Conservation (phyloP, 1,140 invertebrate species). For the Reticulitermes speratus region DNA sequence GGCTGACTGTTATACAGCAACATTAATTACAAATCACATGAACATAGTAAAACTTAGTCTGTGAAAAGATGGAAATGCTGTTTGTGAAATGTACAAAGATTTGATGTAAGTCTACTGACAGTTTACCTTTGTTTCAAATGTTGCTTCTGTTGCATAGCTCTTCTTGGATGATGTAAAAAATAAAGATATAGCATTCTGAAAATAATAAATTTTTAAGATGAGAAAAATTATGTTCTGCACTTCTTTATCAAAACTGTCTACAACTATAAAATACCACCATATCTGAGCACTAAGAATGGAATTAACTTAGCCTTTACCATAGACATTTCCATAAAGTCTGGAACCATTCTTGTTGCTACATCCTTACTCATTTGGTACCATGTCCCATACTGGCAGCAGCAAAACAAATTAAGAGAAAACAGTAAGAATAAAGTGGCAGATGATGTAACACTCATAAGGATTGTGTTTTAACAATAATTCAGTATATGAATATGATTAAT, state of each 20-base stretch:
- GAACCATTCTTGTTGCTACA: slow-evolving; percentile 34
- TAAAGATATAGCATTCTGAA: slow-evolving; percentile 36
- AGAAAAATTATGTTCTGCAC: neutral
- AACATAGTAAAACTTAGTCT: no score
- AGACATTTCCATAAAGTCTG: slow-evolving; percentile 37
- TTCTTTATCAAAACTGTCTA: neutral
- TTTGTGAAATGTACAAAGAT: no score
- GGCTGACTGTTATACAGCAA: no score
- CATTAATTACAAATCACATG: no score
- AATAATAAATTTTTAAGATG: neutral
- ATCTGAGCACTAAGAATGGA: neutral
- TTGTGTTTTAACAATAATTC: neutral
- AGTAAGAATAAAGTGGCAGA: neutral
- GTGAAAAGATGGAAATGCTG: no score
- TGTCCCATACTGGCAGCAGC: slow-evolving; percentile 34
- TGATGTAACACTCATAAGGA: neutral
- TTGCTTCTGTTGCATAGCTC: slow-evolving; percentile 43
- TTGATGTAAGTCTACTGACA: no score
- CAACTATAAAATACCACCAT: neutral
- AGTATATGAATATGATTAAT: neutral
- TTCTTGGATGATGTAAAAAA: slow-evolving; percentile 36
- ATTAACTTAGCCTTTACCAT: slow-evolving; percentile 33
- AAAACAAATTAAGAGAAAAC: neutral
- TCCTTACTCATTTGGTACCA: slow-evolving; percentile 37
- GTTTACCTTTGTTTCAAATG: slow-evolving; percentile 44